Base-by-base conservation (phyloP, 2,113 vertebrate genomes). In the Stercorarius parasiticus region DNA sequence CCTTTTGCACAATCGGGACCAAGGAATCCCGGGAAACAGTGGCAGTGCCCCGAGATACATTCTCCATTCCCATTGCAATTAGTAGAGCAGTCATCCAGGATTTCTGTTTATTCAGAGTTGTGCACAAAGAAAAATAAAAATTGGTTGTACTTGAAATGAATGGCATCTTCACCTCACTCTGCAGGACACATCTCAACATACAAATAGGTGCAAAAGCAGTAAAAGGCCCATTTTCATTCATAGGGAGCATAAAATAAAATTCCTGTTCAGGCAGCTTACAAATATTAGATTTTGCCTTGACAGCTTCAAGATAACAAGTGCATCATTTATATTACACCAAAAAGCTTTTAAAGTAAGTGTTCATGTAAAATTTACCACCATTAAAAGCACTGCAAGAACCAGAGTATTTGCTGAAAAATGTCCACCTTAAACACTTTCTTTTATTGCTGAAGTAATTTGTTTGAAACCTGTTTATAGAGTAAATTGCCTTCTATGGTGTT, bases 41-140 rank as follows among this genome's bases (percentile, higher is more conserved):
- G 99, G 94, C 99, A 99, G 97, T 99, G 99, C 56, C 99, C 99
- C 6, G 99, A 99, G 70, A 99, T 99, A 78, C 99, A 99, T 95
- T 99, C 99, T 96, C 99, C 99, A 50, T 99, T 99, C 71, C 99
- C 99, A 90, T 99, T 99, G 92, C 99, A 99, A 98, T 99, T 99
- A 56, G 99, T 99, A 52, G 99, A 99, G 95, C 99, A 99, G 87
- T 99, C 99, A 90, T 99, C 99, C 99, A 99, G 99, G 74, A 99
- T 98, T 98, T 99, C 99, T 99, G 96, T 95, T 97, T 90, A 91
- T 91, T 93, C 40, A 96, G 77, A 97, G 88, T 94, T 72, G 66
- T 50, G 65, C 62, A 96, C 82, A 91, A 77, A 65, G 65, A 67
- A 88, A 74, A 90, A 88, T 15, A 78, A 52, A 91, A 97, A 86